Conservation (phyloP, 2,113 vertebrate genomes). For the Psittacula cyanocephala region DNA sequence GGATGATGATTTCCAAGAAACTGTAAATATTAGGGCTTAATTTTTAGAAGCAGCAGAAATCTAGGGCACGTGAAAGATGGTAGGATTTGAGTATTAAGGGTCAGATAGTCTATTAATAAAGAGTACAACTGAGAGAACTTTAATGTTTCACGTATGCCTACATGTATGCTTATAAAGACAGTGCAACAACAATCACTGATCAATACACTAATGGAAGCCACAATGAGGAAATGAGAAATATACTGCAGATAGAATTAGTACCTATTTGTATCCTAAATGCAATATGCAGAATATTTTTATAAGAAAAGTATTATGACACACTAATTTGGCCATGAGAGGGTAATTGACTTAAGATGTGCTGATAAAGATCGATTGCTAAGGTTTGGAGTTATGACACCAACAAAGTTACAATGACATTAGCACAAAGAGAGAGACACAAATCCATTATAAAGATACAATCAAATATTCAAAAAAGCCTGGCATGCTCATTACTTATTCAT, state of each 20-base stretch:
- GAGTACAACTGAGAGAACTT: background rate
- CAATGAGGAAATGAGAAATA: conserved; percentile 21
- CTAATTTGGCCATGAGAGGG: conserved; percentile 68
- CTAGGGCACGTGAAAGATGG: background rate
- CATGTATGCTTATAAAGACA: background rate
- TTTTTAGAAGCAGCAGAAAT: conserved; percentile 14
- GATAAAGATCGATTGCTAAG: conserved; percentile 91
- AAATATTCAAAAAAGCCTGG: conserved; percentile 95
- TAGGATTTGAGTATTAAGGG: background rate
- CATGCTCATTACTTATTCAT: conserved; percentile 96
- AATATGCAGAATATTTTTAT: conserved; percentile 18
- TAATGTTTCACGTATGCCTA: background rate
- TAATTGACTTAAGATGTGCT: conserved; percentile 87
- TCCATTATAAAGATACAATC: conserved; percentile 94
- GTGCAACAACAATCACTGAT: background rate
- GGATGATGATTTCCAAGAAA: background rate
- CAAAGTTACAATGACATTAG: conserved; percentile 87
- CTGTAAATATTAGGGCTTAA: background rate
- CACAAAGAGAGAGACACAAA: conserved; percentile 87
- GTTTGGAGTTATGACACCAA: conserved; percentile 86
- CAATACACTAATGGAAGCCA: background rate
- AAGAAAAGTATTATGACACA: conserved; percentile 54
- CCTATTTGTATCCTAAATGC: conserved; percentile 49
- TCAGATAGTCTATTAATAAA: background rate
- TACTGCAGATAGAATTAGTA: conserved; percentile 16